Evolutionary conservation across 2,797 vertebrate species (phyloP), one percentile per base, ranked within the genome.

Genomic region (Lemur catta): DNA sequence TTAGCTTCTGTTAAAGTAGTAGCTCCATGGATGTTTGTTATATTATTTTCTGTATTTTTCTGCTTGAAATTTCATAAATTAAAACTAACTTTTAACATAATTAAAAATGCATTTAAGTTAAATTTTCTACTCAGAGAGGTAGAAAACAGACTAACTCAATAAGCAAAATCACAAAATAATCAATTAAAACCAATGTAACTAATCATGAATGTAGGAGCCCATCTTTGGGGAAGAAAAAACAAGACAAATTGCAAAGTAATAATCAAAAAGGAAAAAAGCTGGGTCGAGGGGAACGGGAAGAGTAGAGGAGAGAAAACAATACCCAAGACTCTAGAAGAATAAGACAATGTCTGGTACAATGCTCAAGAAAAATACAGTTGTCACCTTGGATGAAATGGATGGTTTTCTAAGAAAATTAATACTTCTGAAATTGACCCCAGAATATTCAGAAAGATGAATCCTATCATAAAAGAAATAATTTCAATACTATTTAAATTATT

Each of bases 381-480:
- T 71, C 24, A 85, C 50, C 59, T n/a, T 52, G 24, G 43, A 91
- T 76, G 59, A 95, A 95, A 92, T 20, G 9, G 38, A 65, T 57
- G 4, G 11, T 75, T 95, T 97, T 55, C 81, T 92, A 79, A 90
- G 55, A 95, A 75, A 79, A 95, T 9, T 57, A 84, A 90, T 94
- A 69, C 52, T 72, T 92, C 74, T 38, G 74, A 91, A 97, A 79
- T 9, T 80, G n/a, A 92, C 35, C 24, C 48, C 11, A 92, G 30
- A 89, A 67, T 46, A 71, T 3, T 92, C 2, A 69, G 35, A 84
- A 95, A 90, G 57, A 92, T 84, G 59, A 87, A 79, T 84, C 38
- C 35, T 71, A 71, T 17, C 30, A 78, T 59, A 46, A 95, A 57
- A 92, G 24, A 61, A 84, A 43, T 71, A 71, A 90, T 76, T 81